These are phyloP conservation scores for Acrocyrtus sp. DNA, from an alignment of 2,888 invertebrate species.

Conservation along the genomic window DNA sequence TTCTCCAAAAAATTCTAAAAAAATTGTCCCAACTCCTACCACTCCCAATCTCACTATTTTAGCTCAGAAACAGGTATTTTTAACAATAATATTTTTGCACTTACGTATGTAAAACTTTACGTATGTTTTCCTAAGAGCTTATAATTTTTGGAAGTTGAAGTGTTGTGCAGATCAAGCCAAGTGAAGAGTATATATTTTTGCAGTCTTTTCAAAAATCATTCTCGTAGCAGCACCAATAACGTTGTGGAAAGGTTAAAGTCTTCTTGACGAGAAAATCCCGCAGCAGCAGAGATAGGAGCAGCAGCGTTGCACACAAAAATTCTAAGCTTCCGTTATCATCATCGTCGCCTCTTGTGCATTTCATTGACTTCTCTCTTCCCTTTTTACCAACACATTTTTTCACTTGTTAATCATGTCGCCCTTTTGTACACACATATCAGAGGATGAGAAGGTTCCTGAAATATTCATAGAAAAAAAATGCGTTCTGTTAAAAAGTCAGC, in stretches of 20 bases:
- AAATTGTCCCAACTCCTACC: no score
- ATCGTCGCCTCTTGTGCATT: conserved; percentile 10
- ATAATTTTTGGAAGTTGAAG: no score
- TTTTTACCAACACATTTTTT: background rate
- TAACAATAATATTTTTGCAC: no score
- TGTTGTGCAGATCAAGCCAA: no score
- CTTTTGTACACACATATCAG: background rate
- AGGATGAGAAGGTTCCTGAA: conserved; percentile 33
- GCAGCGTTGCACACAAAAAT: background rate
- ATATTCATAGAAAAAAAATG: conserved; percentile 24
- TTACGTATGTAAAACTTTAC: no score
- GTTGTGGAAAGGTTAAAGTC: conserved; percentile 36
- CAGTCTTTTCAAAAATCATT: conserved; percentile 15
- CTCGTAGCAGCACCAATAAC: conserved; percentile 35
- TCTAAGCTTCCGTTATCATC: conserved; percentile 6
- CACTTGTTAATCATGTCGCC: conserved; percentile 8
- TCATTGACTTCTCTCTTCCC: conserved; percentile 13
- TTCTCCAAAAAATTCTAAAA: no score
- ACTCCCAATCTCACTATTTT: no score
- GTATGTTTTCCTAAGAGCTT: no score
- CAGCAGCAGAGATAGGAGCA: background rate
- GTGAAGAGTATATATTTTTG: no score
- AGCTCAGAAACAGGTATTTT: no score
- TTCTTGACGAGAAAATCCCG: conserved; percentile 1
- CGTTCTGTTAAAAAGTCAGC: no score